Evolutionary conservation across 2,888 invertebrate species (phyloP).

Genomic region (Spisula subtruncata): DNA sequence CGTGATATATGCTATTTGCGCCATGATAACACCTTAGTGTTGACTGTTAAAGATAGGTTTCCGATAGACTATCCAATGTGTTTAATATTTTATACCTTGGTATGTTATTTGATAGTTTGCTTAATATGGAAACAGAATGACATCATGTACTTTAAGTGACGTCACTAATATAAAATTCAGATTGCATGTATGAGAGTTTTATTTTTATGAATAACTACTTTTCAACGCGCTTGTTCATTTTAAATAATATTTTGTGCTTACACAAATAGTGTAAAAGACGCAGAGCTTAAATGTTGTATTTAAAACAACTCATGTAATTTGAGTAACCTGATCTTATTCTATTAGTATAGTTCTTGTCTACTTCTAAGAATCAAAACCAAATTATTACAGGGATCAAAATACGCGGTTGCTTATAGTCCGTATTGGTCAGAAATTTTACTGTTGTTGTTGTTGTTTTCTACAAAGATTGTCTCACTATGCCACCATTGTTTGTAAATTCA

Average conservation of each 20-base stretch:
- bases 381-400: background rate
- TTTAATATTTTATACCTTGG: too few relatives aligned
- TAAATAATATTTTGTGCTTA: too few relatives aligned
- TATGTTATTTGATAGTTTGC: too few relatives aligned
- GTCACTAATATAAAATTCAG: too few relatives aligned
- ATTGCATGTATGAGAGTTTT: too few relatives aligned
- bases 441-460: background rate
- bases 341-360: background rate
- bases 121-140: too few relatives aligned
- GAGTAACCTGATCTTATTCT: too few relatives aligned
- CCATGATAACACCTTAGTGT: background rate
- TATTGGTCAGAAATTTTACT: background rate
- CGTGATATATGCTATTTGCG: background rate
- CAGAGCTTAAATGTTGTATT: too few relatives aligned
- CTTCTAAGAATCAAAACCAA: background rate
- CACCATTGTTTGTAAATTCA: constrained; percentile 15
- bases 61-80: background rate
- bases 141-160: too few relatives aligned
- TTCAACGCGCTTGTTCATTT: too few relatives aligned
- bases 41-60: background rate
- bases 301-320: background rate
- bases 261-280: too few relatives aligned
- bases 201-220: too few relatives aligned
- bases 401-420: background rate
- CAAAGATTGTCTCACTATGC: background rate